A percentile compares a stretch with the other conserved stretches of the same genome.
Conservation (phyloP, 1,140 invertebrate genomes). For the Caenorhabditis brenneri region DNA sequence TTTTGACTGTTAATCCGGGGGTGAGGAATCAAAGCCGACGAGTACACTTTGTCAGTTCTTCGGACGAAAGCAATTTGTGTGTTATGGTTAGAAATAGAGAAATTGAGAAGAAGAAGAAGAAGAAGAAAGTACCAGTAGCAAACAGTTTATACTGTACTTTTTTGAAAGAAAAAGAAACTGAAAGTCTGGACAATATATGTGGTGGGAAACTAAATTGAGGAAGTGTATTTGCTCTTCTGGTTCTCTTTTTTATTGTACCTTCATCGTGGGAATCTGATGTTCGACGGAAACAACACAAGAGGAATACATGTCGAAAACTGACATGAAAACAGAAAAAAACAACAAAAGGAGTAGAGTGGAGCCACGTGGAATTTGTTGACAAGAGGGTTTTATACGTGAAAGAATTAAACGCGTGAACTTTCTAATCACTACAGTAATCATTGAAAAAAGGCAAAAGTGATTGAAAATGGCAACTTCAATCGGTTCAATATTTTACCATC, state of each 20-base stretch:
- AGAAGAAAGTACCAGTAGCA: background rate
- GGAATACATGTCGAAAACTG: background rate
- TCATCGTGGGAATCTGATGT: background rate
- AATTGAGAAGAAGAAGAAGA: background rate
- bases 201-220: background rate
- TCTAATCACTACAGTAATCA: slow-evolving; percentile 28
- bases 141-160: slow-evolving; percentile 19
- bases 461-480: background rate
- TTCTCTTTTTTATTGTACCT: background rate
- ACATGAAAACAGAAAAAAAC: background rate
- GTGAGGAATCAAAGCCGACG: slow-evolving; percentile 18
- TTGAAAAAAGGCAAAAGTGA: background rate
- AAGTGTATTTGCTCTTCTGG: background rate
- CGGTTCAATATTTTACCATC: background rate
- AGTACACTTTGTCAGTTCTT: slow-evolving; percentile 39
- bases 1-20: background rate
- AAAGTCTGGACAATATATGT: background rate
- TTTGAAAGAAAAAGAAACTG: background rate
- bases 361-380: background rate
- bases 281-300: background rate
- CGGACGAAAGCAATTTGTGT: background rate
- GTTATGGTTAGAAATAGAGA: slow-evolving; percentile 10
- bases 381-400: background rate
- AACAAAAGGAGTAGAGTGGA: background rate
- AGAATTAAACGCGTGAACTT: background rate